Base-by-base conservation (phyloP, 2,888 invertebrate species). In the Graphium colonna region DNA sequence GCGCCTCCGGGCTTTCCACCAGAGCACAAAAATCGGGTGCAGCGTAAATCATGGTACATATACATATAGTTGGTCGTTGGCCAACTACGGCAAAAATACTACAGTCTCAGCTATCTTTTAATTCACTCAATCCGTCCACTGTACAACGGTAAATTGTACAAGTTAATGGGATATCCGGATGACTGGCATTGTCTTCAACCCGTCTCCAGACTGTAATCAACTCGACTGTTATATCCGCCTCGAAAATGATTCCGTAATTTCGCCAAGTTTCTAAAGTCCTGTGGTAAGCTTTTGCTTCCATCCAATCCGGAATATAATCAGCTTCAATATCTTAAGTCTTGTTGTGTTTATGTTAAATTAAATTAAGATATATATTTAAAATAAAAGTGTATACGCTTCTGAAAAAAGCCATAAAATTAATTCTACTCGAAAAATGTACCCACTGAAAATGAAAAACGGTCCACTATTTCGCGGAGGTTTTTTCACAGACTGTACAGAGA, bases 101-200 rank as follows among this genome's bases (percentile, higher is more conserved):
- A 83, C 85, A 77, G 77, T 78, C 82, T 79, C 84, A 82, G 75
- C 75, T 68, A 70, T 69, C 75, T 85, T 86, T 85, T 86, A 85
- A 89, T 88, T 88, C 85, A 83, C 83, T 82, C 86, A 87, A 89
- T 88, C 85, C 82, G 77, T 79, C 77, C 77, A 68, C 76, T 71
- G 75, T 75, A 73, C 71, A 74, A 78, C 21, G 3, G 79, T 82
- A 82, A 84, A 83, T 83, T 82, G 78, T 69, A 68, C 77, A 74
- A 75, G 82, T 84, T 83, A 88, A 85, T 85, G 79, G 83, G 75
- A 77, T 79, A 80, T 83, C 77, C 78, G 82, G 84, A 83, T 79
- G 81, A 84, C 76, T 76, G 73, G 79, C 81, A 83, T 84, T 84
- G 82, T 84, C 83, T 80, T 75, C 74, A 75, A 77, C 74, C 33